Conservation (phyloP, 2,113 vertebrate species). For the Hippocampus abdominalis region DNA sequence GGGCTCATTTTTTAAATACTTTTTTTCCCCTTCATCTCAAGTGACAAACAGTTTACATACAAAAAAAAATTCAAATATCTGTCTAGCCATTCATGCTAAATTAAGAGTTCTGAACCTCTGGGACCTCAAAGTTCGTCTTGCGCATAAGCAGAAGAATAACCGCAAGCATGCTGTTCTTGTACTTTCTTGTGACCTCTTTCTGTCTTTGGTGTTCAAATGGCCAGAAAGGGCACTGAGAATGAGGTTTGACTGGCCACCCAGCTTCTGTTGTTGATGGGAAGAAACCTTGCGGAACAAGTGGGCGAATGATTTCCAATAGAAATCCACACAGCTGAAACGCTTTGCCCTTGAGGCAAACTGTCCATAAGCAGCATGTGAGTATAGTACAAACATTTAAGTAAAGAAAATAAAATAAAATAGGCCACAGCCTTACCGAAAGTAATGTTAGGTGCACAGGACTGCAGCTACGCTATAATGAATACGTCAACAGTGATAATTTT, state of each 20-base stretch:
- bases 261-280: constrained; percentile 48
- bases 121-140: not conserved
- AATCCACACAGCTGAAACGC: constrained; percentile 52
- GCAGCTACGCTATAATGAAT: no score
- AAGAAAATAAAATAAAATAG: constrained; percentile 1
- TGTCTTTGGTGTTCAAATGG: constrained; percentile 21
- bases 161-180: constrained; percentile 10
- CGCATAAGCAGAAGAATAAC: not conserved
- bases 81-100: not conserved
- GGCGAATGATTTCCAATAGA: constrained; percentile 67
- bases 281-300: constrained; percentile 52
- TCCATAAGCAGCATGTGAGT: constrained; percentile 37
- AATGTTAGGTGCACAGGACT: no score
- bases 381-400: constrained; percentile 17
- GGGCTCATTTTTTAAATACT: no score
- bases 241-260: constrained; percentile 29
- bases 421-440: no score
- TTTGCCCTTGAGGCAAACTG: constrained; percentile 51
- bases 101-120: not conserved
- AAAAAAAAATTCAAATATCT: not conserved
- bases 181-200: constrained; percentile 8
- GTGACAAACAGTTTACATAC: not conserved
- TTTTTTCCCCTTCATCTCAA: no score
- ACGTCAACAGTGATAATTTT: no score
- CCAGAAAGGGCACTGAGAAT: constrained; percentile 13